A percentile compares a stretch with the other conserved stretches of the same genome.
Evolutionary conservation across 1,140 invertebrate genomes (phyloP).

Genomic region (Augochlora pura): DNA sequence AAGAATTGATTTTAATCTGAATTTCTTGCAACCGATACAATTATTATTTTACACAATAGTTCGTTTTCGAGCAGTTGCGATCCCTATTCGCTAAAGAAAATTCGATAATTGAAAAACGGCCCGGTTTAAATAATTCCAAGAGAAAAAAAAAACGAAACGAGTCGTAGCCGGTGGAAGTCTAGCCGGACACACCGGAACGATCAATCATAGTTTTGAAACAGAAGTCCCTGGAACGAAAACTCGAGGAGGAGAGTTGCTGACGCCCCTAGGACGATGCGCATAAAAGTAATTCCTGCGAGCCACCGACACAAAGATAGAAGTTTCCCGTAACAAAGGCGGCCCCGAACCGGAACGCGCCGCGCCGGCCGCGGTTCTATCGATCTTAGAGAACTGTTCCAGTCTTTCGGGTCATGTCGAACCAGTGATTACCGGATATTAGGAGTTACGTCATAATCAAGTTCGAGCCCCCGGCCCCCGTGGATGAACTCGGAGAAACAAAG

Average conservation of each 20-base stretch:
- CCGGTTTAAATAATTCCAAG: conserved; percentile 32
- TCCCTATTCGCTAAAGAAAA: too few species aligned
- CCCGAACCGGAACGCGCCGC: neutral
- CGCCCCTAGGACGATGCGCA: conserved; percentile 12
- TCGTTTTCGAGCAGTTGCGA: too few species aligned
- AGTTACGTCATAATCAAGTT: conserved; percentile 46
- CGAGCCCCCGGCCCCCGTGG: neutral
- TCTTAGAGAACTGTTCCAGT: conserved; percentile 13
- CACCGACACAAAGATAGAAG: conserved; percentile 12
- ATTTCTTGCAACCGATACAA: too few species aligned
- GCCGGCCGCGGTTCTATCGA: conserved; percentile 33
- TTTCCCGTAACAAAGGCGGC: neutral
- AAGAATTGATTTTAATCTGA: too few species aligned
- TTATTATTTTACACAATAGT: too few species aligned
- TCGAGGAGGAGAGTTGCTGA: conserved; percentile 1
- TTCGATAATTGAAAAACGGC: neutral
- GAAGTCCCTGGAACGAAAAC: conserved; percentile 33
- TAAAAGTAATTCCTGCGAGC: conserved; percentile 35
- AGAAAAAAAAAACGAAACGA: neutral
- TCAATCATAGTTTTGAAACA: conserved; percentile 43
- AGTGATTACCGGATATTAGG: conserved; percentile 49
- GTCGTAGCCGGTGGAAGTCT: neutral
- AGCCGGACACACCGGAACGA: conserved; percentile 29
- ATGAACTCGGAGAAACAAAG: conserved; percentile 33
- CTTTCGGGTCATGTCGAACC: conserved; percentile 30